Base-by-base conservation (phyloP, 2,797 vertebrate species). In the Limosa lapponica region DNA sequence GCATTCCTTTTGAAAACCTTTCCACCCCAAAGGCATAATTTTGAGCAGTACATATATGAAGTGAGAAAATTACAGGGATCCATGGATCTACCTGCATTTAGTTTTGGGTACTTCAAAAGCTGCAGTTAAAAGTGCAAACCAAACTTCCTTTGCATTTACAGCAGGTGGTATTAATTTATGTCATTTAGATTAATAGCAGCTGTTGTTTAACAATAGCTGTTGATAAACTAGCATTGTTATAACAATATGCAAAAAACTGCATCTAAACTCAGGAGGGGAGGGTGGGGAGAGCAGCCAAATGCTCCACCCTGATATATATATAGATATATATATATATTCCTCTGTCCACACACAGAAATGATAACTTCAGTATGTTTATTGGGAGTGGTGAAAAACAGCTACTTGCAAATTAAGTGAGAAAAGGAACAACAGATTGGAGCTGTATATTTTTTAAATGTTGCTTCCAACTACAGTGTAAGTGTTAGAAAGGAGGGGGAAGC, bases 131-230 rank as follows among this genome's bases (percentile, higher is more conserved):
- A 77, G 64, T 65, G 32, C 54, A 78, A 94, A 24, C 69, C 82
- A 91, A 94, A 94, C 70, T 96, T 93, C 84, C 86, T 70, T 58
- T 71, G 77, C 69, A 37, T 44, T 90, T 88, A 64, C 61, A 79
- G 95, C 95, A 91, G 82, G 87, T 93, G 83, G 85, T 97, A 97
- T 82, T 96, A 69, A 95, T 80, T 94, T 75, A 32, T 96, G 95
- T 96, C 91, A 78, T 81, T 94, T 93, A 97, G 94, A 55, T 85
- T 91, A 95, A 94, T 87, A 92, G n/a, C 8, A 55, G 67, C 72
- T 90, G 87, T 72, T 88, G 49, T 77, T 91, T 71, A 93, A 89
- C 88, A 91, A 90, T 82, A 90, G 85, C 85, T 88, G 77, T 79
- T 90, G 92, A 96, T 92, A 94, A 96, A 95, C 93, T 91, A 67